phyloP scores from a whole-genome alignment of 2,113 vertebrate species.

The Noctilio leporinus region DNA sequence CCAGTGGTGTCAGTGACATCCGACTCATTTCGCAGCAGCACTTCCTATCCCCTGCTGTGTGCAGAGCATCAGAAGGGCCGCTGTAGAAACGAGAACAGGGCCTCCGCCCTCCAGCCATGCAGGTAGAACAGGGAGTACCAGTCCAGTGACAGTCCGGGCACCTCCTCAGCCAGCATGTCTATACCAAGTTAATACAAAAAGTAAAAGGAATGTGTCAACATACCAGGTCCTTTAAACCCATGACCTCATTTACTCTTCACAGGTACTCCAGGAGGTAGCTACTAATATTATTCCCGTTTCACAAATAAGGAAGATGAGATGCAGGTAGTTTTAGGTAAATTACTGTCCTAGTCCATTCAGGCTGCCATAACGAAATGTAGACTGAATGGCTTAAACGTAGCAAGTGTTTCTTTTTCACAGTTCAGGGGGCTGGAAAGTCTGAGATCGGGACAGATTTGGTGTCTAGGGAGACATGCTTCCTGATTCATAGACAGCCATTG shows the following conservation, averaged over 20 bases:
- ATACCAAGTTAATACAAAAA: neutral
- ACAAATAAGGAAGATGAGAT: neutral
- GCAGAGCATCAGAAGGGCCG: neutral
- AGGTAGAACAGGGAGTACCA: no score
- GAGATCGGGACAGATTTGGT: neutral
- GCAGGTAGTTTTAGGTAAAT: neutral
- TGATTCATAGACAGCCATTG: neutral
- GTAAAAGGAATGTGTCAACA: rapidly evolving
- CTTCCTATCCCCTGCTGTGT: neutral
- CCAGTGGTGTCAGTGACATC: neutral
- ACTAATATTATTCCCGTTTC: neutral
- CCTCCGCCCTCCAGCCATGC: no score
- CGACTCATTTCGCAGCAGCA: neutral
- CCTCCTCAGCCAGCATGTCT: neutral
- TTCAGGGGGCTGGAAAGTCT: no score
- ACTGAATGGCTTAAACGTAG: no score
- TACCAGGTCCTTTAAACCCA: neutral
- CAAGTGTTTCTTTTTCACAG: no score
- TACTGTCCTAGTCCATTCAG: neutral
- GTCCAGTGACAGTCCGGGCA: neutral
- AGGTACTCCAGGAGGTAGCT: neutral
- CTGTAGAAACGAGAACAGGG: neutral
- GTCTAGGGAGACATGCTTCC: neutral
- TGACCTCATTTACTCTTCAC: neutral
- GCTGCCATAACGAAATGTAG: no score